Conservation (phyloP, 2,113 vertebrate genomes). For the Meriones unguiculatus region DNA sequence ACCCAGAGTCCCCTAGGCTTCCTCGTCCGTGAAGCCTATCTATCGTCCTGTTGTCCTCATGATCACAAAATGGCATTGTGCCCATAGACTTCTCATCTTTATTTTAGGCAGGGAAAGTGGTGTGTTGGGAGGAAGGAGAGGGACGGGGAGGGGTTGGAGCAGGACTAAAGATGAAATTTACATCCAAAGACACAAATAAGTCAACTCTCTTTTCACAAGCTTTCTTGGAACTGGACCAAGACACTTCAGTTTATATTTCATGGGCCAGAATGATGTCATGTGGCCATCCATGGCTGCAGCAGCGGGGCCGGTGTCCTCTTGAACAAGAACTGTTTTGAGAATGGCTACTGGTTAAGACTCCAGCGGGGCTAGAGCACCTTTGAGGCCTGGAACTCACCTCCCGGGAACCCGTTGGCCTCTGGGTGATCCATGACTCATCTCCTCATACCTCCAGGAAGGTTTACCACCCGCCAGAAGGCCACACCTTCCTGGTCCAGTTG, state of each 20-base stretch:
- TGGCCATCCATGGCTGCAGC: background rate
- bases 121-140: background rate
- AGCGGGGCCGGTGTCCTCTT: background rate
- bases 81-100: background rate
- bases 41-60: background rate
- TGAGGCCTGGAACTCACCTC: background rate
- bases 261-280: background rate
- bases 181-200: background rate
- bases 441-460: background rate
- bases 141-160: background rate
- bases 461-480: background rate
- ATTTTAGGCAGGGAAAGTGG: background rate
- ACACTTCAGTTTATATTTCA: background rate
- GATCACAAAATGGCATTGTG: background rate
- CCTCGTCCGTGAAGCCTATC: background rate
- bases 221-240: background rate
- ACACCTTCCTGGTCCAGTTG: background rate
- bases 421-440: accelerated
- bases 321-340: background rate
- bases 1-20: background rate
- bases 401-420: background rate
- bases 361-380: background rate
- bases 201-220: background rate
- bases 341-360: background rate
- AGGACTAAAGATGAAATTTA: background rate